These are phyloP conservation scores for Dioctria linearis DNA, from an alignment of 2,888 invertebrate species.

Conservation along the genomic window DNA sequence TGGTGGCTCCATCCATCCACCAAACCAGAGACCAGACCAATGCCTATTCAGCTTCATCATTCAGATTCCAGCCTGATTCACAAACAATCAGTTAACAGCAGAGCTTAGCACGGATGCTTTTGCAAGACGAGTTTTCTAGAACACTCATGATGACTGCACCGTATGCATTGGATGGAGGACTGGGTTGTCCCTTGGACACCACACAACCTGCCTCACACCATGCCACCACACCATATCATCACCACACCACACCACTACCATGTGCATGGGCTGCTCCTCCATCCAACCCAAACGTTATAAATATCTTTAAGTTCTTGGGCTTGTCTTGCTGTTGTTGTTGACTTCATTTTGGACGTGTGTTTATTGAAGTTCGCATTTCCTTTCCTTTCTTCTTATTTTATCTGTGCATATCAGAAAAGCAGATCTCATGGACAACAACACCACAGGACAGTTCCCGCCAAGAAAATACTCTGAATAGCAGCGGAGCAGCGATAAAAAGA, in stretches of 20 bases:
- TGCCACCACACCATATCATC: too few species aligned
- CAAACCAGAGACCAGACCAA: not conserved
- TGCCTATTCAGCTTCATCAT: slow-evolving; percentile 14
- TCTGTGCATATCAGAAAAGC: not conserved
- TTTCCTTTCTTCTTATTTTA: not conserved
- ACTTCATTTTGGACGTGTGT: too few species aligned
- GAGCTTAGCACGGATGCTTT: not conserved
- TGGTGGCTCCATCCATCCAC: slow-evolving; percentile 6
- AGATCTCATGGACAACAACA: too few species aligned
- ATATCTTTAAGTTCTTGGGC: too few species aligned
- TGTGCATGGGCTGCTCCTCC: too few species aligned
- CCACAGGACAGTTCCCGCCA: slow-evolving; percentile 24
- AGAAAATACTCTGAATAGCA: slow-evolving; percentile 2
- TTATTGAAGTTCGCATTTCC: too few species aligned
- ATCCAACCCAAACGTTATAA: too few species aligned
- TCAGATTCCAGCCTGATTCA: too few species aligned
- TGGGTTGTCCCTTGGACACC: slow-evolving; percentile 25
- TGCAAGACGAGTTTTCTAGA: slow-evolving; percentile 6
- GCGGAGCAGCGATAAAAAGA: too few species aligned
- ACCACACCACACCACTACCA: too few species aligned
- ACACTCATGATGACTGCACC: not conserved
- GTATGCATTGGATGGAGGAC: not conserved
- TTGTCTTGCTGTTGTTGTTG: too few species aligned
- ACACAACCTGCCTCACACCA: not conserved
- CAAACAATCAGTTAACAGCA: too few species aligned